Evolutionary conservation across 2,888 invertebrate genomes (phyloP).

Genomic region (Hirtodrosophila duncani): DNA sequence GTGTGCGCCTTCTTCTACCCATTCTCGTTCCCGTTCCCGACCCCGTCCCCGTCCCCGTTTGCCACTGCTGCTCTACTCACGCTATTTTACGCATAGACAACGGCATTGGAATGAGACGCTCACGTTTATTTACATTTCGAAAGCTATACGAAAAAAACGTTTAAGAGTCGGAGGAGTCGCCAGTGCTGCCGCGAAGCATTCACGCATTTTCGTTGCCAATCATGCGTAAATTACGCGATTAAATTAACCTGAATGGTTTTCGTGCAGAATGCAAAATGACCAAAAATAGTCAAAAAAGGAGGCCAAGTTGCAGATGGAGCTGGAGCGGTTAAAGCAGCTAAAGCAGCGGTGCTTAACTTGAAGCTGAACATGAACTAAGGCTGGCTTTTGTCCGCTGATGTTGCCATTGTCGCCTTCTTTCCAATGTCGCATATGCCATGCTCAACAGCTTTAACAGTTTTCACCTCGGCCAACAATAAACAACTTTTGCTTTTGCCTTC

Average conservation of each 20-base stretch:
- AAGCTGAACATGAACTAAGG: no score
- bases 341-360: no score
- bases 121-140: slow-evolving; percentile 64
- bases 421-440: slow-evolving; percentile 3
- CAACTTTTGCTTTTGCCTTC: slow-evolving; percentile 18
- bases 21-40: background rate
- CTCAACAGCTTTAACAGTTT: slow-evolving; percentile 44
- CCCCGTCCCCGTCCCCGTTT: background rate
- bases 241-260: slow-evolving; percentile 58
- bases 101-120: no score
- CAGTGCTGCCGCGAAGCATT: no score
- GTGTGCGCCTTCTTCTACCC: slow-evolving; percentile 2
- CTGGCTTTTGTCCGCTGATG: no score
- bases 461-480: slow-evolving; percentile 39
- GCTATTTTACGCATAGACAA: no score
- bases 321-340: no score
- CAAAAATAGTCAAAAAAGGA: slow-evolving; percentile 17
- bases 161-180: slow-evolving; percentile 28
- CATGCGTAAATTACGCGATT: slow-evolving; percentile 73
- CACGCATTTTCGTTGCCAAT: slow-evolving; percentile 61
- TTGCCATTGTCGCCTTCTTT: background rate
- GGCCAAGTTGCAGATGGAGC: no score
- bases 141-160: slow-evolving; percentile 39
- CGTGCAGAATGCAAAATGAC: slow-evolving; percentile 49
- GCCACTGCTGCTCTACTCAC: background rate